phyloP scores from a whole-genome alignment of 53 echinoderm and acorn worm species.

The Crossaster papposus region DNA sequence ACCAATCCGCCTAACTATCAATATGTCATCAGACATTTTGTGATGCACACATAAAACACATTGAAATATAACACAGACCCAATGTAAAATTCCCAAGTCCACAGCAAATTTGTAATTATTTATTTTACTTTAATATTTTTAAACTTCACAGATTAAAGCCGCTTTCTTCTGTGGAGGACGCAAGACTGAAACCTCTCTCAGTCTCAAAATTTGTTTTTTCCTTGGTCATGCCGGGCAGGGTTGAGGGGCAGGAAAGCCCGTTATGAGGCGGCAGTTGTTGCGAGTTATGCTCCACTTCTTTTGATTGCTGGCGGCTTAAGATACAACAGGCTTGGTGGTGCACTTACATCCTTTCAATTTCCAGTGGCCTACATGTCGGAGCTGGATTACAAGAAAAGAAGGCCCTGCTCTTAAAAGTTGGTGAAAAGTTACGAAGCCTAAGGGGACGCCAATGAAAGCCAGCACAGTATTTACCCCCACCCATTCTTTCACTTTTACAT shows the following conservation, averaged over 20 bases:
- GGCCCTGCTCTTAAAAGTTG: not conserved
- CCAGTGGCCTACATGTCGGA: not conserved
- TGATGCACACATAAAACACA: too few relatives aligned
- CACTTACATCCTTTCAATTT: not conserved
- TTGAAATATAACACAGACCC: too few relatives aligned
- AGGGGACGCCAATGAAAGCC: too few relatives aligned
- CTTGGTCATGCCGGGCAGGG: conserved; percentile 7
- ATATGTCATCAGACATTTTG: too few relatives aligned
- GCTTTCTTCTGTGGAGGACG: not conserved
- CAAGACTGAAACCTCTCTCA: not conserved
- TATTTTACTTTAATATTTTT: too few relatives aligned
- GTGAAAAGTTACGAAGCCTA: not conserved
- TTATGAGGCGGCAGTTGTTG: conserved; percentile 11
- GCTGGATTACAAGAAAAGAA: not conserved
- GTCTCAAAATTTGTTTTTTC: conserved; percentile 53
- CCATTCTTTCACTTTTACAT: too few relatives aligned
- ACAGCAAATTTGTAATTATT: too few relatives aligned
- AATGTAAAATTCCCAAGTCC: too few relatives aligned
- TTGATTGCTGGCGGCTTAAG: conserved; percentile 8
- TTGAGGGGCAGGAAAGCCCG: conserved; percentile 18
- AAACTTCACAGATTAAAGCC: not conserved
- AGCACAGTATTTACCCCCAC: too few relatives aligned
- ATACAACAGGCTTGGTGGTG: not conserved
- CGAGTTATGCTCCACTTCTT: not conserved
- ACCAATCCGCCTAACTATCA: too few relatives aligned